phyloP scores from a whole-genome alignment of 1,140 invertebrate genomes.

The Magallana angulata region DNA sequence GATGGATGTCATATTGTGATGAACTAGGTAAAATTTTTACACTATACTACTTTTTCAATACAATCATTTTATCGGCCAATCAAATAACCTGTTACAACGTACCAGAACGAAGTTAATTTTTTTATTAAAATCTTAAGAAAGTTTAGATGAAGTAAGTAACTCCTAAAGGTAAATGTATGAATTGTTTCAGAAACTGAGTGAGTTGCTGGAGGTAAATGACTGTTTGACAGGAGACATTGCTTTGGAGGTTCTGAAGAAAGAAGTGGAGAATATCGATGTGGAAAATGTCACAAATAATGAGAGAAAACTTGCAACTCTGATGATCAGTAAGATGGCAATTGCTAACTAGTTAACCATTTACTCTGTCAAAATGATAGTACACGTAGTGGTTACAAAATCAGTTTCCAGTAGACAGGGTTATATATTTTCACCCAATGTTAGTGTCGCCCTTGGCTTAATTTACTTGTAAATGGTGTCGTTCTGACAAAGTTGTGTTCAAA shows the following conservation, averaged over 20 bases:
- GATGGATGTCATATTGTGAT: no score
- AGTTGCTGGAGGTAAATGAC: conserved; percentile 43
- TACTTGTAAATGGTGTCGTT: no score
- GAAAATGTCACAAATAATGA: not conserved
- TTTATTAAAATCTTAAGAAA: no score
- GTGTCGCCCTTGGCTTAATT: no score
- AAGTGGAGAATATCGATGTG: not conserved
- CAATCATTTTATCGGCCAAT: no score
- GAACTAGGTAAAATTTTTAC: no score
- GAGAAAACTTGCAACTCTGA: not conserved
- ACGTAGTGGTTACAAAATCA: not conserved
- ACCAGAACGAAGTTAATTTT: no score
- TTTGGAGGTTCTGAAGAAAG: not conserved
- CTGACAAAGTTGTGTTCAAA: no score
- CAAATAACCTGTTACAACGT: no score
- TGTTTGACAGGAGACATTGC: conserved; percentile 4
- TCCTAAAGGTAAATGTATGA: not conserved
- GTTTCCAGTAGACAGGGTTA: not conserved
- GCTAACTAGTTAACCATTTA: not conserved
- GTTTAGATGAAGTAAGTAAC: no score
- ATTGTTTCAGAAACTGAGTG: conserved; percentile 37
- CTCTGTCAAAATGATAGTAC: not conserved
- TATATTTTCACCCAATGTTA: no score
- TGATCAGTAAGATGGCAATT: not conserved
- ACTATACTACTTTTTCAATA: no score